Percentiles rank a stretch among this genome's conserved stretches.
Evolutionary conservation across 1,140 invertebrate genomes (phyloP).

Genomic region (Drosophila nebulosa): DNA sequence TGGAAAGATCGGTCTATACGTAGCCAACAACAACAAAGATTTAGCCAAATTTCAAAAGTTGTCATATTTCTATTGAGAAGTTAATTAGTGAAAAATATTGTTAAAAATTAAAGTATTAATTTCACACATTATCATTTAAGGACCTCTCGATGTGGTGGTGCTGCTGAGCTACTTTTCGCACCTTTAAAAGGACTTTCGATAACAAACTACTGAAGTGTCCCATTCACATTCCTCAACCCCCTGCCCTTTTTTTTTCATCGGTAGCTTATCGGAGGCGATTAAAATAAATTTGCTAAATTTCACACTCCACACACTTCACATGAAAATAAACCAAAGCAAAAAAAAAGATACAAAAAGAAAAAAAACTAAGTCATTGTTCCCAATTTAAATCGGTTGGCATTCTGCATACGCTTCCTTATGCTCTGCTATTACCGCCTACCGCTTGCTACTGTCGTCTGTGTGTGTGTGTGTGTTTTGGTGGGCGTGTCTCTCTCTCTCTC

Average conservation of each 20-base stretch:
- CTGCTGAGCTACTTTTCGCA: conserved; percentile 31
- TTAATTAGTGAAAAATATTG: too few species aligned
- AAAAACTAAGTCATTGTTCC: background rate
- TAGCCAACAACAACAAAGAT: too few species aligned
- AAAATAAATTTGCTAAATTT: conserved; percentile 76
- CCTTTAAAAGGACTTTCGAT: conserved; percentile 32
- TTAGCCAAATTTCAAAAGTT: too few species aligned
- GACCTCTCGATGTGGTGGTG: background rate
- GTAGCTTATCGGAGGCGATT: conserved; percentile 63
- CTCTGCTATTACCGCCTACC: background rate
- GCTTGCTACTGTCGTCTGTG: background rate
- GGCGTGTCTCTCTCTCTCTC: too few species aligned
- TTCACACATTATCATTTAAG: background rate
- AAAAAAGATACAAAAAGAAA: background rate
- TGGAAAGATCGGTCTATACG: too few species aligned
- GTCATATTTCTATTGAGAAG: too few species aligned
- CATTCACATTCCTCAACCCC: too few species aligned
- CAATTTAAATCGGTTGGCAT: background rate
- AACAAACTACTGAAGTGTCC: conserved; percentile 11
- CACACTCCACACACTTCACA: conserved; percentile 66
- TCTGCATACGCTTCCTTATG: background rate
- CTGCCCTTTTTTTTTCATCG: too few species aligned
- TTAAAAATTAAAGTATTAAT: background rate
- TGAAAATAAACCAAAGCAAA: conserved; percentile 54
- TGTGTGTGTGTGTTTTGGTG: background rate